phyloP scores from a whole-genome alignment of 2,888 invertebrate genomes.

The Dioctria rufipes region DNA sequence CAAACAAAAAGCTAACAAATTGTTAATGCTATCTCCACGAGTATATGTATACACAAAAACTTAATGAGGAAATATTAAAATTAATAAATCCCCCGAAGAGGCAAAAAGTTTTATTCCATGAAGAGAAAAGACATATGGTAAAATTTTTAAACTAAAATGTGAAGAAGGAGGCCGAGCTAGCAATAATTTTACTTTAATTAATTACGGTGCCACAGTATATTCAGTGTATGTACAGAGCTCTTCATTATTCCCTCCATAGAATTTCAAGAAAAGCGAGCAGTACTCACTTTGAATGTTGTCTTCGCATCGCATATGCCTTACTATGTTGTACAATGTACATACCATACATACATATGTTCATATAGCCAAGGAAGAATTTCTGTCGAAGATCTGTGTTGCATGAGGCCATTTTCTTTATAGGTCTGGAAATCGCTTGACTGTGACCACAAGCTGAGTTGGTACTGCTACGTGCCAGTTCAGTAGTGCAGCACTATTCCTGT shows the following conservation, averaged over 20 bases:
- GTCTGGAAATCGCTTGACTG: conserved; percentile 29
- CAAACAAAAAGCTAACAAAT: too few species aligned
- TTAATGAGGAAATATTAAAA: too few species aligned
- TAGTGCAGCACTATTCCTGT: not conserved
- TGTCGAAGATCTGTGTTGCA: not conserved
- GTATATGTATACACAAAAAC: too few species aligned
- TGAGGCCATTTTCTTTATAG: not conserved
- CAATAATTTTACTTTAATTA: conserved; percentile 43
- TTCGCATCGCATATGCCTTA: not conserved
- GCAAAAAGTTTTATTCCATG: too few species aligned
- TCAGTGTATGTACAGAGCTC: not conserved
- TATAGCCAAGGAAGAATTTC: not conserved
- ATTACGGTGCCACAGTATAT: conserved; percentile 18
- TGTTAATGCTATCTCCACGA: too few species aligned
- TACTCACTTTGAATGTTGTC: not conserved
- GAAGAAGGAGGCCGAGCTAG: not conserved
- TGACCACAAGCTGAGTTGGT: not conserved
- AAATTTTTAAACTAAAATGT: too few species aligned
- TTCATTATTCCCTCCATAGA: conserved; percentile 25
- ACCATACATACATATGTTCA: too few species aligned
- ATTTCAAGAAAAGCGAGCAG: conserved; percentile 3
- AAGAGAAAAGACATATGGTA: too few species aligned
- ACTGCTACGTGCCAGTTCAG: conserved; percentile 4
- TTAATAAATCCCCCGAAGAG: too few species aligned
- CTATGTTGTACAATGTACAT: too few species aligned